Conservation (phyloP, 2,888 invertebrate genomes). For the Scelioninae gen. 1 region DNA sequence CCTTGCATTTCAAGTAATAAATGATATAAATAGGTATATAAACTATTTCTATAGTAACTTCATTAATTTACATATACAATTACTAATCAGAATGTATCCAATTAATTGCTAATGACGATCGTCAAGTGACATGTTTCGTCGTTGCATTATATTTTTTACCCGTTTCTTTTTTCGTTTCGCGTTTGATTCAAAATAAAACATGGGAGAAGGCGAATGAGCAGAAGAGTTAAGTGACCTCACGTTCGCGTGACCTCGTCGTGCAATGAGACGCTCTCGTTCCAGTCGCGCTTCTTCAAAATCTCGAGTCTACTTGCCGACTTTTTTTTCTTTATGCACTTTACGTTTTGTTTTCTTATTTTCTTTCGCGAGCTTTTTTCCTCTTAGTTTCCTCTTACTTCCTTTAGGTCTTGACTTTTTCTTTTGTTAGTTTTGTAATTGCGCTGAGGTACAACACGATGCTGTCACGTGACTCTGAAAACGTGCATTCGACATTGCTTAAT, state of each 20-base stretch:
- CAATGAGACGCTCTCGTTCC: conserved; percentile 75
- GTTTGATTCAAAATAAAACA: conserved; percentile 56
- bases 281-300: conserved; percentile 69
- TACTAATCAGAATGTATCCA: not conserved
- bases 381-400: conserved; percentile 8
- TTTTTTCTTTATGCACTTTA: conserved; percentile 22
- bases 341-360: conserved; percentile 34
- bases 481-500: conserved; percentile 56
- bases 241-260: conserved; percentile 77
- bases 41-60: too few species aligned
- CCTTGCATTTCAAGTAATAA: too few species aligned
- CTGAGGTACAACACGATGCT: conserved; percentile 44
- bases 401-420: conserved; percentile 45
- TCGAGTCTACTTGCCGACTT: conserved; percentile 48
- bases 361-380: conserved; percentile 14
- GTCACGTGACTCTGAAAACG: conserved; percentile 54
- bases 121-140: not conserved
- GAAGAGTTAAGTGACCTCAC: conserved; percentile 77
- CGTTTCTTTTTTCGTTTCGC: conserved; percentile 22
- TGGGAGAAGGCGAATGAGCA: conserved; percentile 50
- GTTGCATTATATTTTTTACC: not conserved
- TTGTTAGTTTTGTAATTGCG: conserved; percentile 62
- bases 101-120: conserved; percentile 3
- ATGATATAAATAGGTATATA: too few species aligned
- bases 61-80: not conserved